These are phyloP conservation scores for Isichthys henryi DNA, from an alignment of 2,113 vertebrate species.

Conservation along the genomic window DNA sequence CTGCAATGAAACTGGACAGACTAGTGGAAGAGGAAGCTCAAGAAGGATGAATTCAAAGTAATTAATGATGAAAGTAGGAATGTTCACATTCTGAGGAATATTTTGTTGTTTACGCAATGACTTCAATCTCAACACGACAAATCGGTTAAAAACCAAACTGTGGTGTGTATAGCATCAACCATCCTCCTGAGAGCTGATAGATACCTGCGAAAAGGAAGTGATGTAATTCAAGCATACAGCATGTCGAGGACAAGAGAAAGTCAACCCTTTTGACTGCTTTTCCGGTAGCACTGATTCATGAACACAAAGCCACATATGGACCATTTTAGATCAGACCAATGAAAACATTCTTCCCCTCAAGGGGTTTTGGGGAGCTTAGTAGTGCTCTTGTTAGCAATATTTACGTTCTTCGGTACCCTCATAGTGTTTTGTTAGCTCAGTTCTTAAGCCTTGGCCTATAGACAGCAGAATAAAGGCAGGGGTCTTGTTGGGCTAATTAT, in stretches of 20 bases:
- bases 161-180: not conserved
- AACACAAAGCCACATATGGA: not conserved
- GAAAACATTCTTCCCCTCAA: not conserved
- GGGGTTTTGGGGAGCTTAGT: not conserved
- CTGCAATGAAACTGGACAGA: not conserved
- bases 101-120: not conserved
- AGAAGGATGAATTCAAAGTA: not conserved
- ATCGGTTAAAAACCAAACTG: not conserved
- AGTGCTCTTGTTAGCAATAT: not conserved
- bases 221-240: not conserved
- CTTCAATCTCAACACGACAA: not conserved
- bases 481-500: not conserved
- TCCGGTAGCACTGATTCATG: not conserved
- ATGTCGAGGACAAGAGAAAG: not conserved
- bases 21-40: not conserved
- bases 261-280: not conserved
- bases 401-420: not conserved
- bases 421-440: not conserved
- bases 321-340: not conserved
- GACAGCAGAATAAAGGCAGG: not conserved
- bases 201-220: not conserved
- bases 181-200: not conserved
- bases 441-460: not conserved
- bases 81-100: not conserved
- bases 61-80: not conserved